phyloP scores from a whole-genome alignment of 1,140 invertebrate species.

The Eriocheir sinensis region DNA sequence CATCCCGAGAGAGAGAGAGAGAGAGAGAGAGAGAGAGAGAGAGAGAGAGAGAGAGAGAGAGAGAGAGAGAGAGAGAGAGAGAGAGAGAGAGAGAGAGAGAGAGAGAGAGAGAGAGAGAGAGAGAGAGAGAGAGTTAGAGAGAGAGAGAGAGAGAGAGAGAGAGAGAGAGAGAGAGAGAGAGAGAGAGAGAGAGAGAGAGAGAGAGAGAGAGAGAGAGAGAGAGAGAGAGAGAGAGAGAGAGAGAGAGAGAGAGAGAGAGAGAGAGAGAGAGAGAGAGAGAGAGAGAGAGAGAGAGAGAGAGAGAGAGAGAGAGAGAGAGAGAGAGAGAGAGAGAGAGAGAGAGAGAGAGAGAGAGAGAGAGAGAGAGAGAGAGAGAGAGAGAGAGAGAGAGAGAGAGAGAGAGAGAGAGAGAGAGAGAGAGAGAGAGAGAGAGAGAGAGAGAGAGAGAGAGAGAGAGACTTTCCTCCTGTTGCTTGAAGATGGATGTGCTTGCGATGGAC shows the following conservation, averaged over 20 bases:
- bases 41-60: constrained; percentile 54
- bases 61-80: constrained; percentile 45
- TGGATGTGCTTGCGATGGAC: constrained; percentile 1
- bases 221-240: constrained; percentile 57
- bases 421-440: constrained; percentile 41
- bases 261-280: constrained; percentile 44
- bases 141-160: constrained; percentile 55
- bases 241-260: constrained; percentile 54
- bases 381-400: constrained; percentile 54
- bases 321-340: constrained; percentile 49
- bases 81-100: constrained; percentile 46
- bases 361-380: constrained; percentile 63
- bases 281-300: constrained; percentile 46
- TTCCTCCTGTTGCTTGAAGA: background rate
- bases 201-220: constrained; percentile 54
- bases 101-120: constrained; percentile 55
- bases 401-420: constrained; percentile 51
- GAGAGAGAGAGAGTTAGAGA: constrained; percentile 53
- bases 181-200: constrained; percentile 47
- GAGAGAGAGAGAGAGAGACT: constrained; percentile 42
- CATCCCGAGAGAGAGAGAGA: constrained; percentile 32
- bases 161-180: constrained; percentile 43
- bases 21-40: constrained; percentile 59
- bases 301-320: constrained; percentile 56
- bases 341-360: constrained; percentile 31